phyloP scores from a whole-genome alignment of 2,797 vertebrate genomes.

The Microcaecilia unicolor region DNA sequence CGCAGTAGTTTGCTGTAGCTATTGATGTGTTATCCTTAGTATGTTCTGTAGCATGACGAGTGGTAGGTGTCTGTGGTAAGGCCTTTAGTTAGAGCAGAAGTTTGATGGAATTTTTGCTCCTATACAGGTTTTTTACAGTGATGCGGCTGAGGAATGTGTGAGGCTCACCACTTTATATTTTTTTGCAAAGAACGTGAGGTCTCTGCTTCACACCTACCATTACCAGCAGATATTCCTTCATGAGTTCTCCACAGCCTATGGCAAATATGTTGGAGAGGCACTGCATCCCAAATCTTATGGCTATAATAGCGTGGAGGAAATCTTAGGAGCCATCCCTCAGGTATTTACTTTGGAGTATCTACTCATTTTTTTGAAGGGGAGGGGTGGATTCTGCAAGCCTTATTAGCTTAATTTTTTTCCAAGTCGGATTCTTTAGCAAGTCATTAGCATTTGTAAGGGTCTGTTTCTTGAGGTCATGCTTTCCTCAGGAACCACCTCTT shows the following conservation, averaged over 20 bases:
- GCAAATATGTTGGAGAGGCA: constrained; percentile 75
- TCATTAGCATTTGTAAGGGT: too few relatives aligned
- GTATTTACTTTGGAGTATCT: constrained; percentile 42
- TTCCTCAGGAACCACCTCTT: too few relatives aligned
- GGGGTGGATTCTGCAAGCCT: too few relatives aligned
- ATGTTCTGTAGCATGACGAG: too few relatives aligned
- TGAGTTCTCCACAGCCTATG: constrained; percentile 79
- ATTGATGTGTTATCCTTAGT: not conserved
- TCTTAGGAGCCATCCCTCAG: constrained; percentile 86
- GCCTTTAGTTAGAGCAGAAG: rapidly evolving
- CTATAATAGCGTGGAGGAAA: constrained; percentile 74
- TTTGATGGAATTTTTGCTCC: not conserved
- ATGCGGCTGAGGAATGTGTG: constrained; percentile 62
- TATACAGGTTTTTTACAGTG: constrained; percentile 66
- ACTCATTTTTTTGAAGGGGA: too few relatives aligned
- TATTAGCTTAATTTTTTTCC: too few relatives aligned
- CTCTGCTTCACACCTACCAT: constrained; percentile 91
- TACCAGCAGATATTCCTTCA: constrained; percentile 96
- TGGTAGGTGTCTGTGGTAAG: too few relatives aligned
- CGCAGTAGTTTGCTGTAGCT: too few relatives aligned
- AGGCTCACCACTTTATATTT: constrained; percentile 82
- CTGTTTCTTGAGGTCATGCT: too few relatives aligned
- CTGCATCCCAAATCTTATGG: constrained; percentile 78
- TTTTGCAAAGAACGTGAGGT: constrained; percentile 83
- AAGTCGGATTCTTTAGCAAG: too few relatives aligned